Evolutionary conservation across 1,140 invertebrate genomes (phyloP), one percentile per base, ranked within the genome.

Genomic region (Sarcophaga bullata): DNA sequence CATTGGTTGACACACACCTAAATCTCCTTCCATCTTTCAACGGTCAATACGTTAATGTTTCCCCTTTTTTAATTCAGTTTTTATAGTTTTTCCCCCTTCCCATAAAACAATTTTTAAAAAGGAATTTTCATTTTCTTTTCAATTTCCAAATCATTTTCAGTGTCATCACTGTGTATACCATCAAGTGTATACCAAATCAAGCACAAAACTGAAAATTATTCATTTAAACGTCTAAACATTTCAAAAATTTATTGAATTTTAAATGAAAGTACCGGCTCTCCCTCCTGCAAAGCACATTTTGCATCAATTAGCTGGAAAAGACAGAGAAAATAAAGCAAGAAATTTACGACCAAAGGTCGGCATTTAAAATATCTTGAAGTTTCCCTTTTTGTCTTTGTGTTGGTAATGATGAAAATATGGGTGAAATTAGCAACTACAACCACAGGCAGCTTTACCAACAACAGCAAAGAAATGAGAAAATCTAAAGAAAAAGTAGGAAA

Each of bases 341-440:
- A 76, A 78, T 6, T 76, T 49, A 19, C 75, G 48, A 13, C n/a
- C 19, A 78, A 78, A 78, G 75, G 75, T 78, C 75, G 50, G 9
- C 75, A 50, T 48, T 37, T 49, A 78, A 78, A 78, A 78, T 48
- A 78, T 78, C 75, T 78, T 78, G 17, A 78, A 78, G 75, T 78
- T 78, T 37, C 86, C 86, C 85, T 86, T 87, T 86, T 37, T 37
- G 25, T 37, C 25, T 37, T 37, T 37, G 25, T 37, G 25, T 37
- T 37, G 1, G 25, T 37, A 37, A 37, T 37, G 25, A 37, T 37
- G 25, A 37, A 37, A 37, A 37, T 37, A 37, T 37, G 25, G 25
- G 25, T 37, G 25, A 37, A 37, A 87, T 86, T 87, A 85, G 87
- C 85, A 87, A 84, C 25, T 37, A 37, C 25, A 37, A 37, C 25